Percentiles rank a stretch among this genome's conserved stretches.
phyloP scores from a whole-genome alignment of 2,113 vertebrate genomes.

The Mus pahari region DNA sequence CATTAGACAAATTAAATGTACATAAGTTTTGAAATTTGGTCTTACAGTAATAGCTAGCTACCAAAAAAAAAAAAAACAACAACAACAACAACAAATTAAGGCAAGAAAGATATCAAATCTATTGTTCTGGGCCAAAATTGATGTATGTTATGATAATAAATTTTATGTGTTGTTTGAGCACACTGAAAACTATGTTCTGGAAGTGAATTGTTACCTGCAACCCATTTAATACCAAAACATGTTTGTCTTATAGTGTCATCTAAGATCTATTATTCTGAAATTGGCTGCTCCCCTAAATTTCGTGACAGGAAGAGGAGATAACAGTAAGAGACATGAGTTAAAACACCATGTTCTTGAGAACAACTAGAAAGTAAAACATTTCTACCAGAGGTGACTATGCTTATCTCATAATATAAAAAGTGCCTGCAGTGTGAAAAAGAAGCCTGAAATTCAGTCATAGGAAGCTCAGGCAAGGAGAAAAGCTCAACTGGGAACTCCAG shows the following conservation, averaged over 20 bases:
- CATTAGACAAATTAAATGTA: conserved; percentile 1
- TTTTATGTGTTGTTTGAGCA: not conserved
- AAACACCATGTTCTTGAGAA: not conserved
- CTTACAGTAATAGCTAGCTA: conserved; percentile 28
- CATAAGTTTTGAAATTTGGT: not conserved
- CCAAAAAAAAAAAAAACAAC: too few relatives aligned
- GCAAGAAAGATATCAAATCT: conserved; percentile 2
- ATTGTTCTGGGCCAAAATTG: not conserved
- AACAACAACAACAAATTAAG: conserved; percentile 40
- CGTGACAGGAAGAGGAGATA: not conserved
- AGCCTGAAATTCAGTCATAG: not conserved
- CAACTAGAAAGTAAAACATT: not conserved
- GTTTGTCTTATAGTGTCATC: not conserved
- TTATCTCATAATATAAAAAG: not conserved
- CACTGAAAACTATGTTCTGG: not conserved
- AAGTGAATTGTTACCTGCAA: not conserved
- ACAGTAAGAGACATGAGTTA: not conserved
- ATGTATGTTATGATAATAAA: not conserved
- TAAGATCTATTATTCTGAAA: too few relatives aligned
- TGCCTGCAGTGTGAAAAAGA: not conserved
- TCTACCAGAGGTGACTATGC: not conserved
- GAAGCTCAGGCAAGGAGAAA: too few relatives aligned
- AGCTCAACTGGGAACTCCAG: too few relatives aligned
- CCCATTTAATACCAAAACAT: not conserved
- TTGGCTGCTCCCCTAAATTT: not conserved